Percentiles rank a stretch among this genome's conserved stretches.
These are phyloP conservation scores for Chydorus sphaericus DNA, from an alignment of 2,888 invertebrate genomes.

Conservation along the genomic window DNA sequence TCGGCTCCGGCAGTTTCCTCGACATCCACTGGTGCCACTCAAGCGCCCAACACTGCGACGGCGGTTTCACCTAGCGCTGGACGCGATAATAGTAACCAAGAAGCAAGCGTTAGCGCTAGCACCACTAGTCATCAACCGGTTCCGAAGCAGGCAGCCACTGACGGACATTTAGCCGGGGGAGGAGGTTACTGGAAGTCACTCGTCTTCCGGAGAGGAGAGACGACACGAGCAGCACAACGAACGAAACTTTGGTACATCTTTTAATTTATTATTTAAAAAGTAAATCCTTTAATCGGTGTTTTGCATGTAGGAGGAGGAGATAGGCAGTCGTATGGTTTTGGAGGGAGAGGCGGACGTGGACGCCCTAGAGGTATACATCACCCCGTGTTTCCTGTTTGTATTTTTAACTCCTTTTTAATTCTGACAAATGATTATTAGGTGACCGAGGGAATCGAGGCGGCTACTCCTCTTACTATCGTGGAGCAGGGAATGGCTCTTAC, in stretches of 20 bases:
- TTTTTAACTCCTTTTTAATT: neutral
- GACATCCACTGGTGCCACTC: neutral
- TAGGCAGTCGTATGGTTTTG: slow-evolving; percentile 5
- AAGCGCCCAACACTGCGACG: neutral
- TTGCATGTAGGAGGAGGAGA: neutral
- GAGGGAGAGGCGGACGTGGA: slow-evolving; percentile 8
- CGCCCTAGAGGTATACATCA: slow-evolving; percentile 4
- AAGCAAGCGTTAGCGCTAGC: neutral
- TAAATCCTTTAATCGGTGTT: neutral
- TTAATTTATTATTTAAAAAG: neutral
- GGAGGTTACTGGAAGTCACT: neutral
- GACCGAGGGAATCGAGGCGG: slow-evolving; percentile 1
- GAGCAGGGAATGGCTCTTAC: slow-evolving; percentile 4
- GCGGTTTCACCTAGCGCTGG: neutral
- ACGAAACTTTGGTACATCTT: neutral
- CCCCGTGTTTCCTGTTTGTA: neutral
- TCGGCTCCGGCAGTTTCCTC: neutral
- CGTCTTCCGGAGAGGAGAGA: neutral
- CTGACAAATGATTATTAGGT: slow-evolving; percentile 1
- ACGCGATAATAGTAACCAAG: neutral
- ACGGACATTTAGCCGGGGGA: neutral
- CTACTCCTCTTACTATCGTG: slow-evolving; percentile 9
- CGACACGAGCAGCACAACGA: slow-evolving; percentile 5
- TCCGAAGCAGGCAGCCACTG: neutral
- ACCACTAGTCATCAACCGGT: neutral